Evolutionary conservation across 2,888 invertebrate species (phyloP), one percentile per base, ranked within the genome.

Genomic region (Deilephila porcellus): DNA sequence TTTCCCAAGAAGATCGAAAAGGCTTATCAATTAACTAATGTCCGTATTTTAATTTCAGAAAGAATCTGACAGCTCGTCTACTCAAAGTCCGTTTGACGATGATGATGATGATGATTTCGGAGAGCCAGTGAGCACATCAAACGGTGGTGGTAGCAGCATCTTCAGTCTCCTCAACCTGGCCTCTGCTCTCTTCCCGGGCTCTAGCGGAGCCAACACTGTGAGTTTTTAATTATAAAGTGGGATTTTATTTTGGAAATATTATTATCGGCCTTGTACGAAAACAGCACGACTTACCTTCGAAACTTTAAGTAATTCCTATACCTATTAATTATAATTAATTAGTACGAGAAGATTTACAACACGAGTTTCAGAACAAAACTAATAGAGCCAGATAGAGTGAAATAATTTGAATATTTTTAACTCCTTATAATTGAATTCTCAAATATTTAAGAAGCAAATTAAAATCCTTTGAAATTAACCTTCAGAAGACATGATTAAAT

Each of bases 111-210:
- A 89, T 34, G 84, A 84, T 45, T 82, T 85, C 70, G 80, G 76
- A 34, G 82, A 85, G 59, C 75, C 84, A 8, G 78, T 82, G 78
- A 76, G 82, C 73, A 74, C 76, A 3, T 79, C 83, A 17, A 75
- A 76, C 0, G 83, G 81, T 14, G 89, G 90, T 0, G 92, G 93
- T 60, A 93, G 93, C 81, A 91, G 85, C 76, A 79, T 94, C 56
- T 83, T 91, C 80, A 93, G 91, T 72, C 78, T 94, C 29, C 81
- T 94, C 7, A 89, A 88, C 71, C 75, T 94, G 7, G 89, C 87
- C 6, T 83, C 81, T 2, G 85, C 90, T 0, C 75, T 94, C 29
- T 87, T 93, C 60, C 90, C 93, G 0, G 85, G 88, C 5, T 89
- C 90, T 1, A 84, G 88, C 63, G 79, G 84, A 14, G 85, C 45